Conservation (phyloP, 2,113 vertebrate genomes). For the Alaudala cheleensis region DNA sequence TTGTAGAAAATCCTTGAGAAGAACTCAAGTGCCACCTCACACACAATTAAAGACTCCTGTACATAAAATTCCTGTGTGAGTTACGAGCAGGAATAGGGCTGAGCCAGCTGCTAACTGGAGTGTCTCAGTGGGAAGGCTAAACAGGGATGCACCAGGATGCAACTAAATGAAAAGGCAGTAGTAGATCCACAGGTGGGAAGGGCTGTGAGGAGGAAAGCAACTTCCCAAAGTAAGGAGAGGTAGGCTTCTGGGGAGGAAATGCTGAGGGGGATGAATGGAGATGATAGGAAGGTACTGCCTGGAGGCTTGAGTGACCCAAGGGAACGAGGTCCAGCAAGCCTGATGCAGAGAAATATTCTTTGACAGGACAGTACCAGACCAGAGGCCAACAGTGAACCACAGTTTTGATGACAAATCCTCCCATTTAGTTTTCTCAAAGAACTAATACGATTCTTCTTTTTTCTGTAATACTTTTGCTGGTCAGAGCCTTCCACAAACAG, state of each 20-base stretch:
- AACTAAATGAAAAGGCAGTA: neutral
- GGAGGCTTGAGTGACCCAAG: neutral
- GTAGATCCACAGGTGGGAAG: neutral
- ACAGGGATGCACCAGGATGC: neutral
- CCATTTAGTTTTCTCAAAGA: neutral
- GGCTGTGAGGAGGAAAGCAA: neutral
- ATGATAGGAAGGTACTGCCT: neutral
- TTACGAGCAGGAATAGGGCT: neutral
- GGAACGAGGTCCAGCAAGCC: neutral
- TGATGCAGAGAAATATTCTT: neutral
- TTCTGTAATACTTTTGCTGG: neutral
- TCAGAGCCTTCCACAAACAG: neutral
- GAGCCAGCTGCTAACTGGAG: neutral
- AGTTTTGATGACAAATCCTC: neutral
- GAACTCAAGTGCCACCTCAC: neutral
- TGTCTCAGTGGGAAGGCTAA: neutral
- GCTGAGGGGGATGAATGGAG: neutral
- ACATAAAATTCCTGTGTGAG: rapidly evolving
- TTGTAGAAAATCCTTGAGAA: neutral
- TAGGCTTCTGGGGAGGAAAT: neutral
- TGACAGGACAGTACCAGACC: neutral
- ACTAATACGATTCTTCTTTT: neutral
- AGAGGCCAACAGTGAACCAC: neutral
- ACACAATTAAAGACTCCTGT: neutral
- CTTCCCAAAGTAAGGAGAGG: neutral